A percentile compares a stretch with the other conserved stretches of the same genome.
These are phyloP conservation scores for Dipus sagitta DNA, from an alignment of 2,797 vertebrate genomes.

Conservation along the genomic window DNA sequence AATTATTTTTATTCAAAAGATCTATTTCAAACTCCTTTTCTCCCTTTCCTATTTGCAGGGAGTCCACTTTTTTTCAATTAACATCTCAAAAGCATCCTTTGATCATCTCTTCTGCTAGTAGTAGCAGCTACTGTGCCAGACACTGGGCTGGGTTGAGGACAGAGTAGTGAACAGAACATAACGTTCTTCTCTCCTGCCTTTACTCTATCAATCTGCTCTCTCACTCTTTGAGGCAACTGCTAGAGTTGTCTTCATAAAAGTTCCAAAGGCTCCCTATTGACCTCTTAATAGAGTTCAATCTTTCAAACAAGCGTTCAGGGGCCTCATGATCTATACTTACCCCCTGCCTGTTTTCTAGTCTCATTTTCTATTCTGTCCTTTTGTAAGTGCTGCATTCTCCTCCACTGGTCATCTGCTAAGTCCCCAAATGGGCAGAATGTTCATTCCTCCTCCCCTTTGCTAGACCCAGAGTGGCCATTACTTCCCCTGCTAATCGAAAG, in stretches of 20 bases:
- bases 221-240: not conserved
- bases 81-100: not conserved
- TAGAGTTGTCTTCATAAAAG: conserved; percentile 35
- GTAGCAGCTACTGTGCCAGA: not conserved
- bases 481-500: not conserved
- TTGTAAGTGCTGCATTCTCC: not conserved
- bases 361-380: not conserved
- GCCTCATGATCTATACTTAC: not conserved
- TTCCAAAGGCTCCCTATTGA: conserved; percentile 31
- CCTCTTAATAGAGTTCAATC: conserved; percentile 35
- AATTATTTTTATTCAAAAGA: not conserved
- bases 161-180: not conserved
- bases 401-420: not conserved
- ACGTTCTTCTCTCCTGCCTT: too few species aligned
- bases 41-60: not conserved
- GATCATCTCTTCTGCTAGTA: not conserved
- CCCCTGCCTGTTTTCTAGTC: not conserved
- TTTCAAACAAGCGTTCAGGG: conserved; percentile 50
- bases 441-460: not conserved
- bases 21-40: not conserved
- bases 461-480: not conserved
- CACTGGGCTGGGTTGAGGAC: not conserved
- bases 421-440: accelerated
- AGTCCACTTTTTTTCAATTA: not conserved
- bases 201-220: not conserved